Base-by-base conservation (phyloP, 2,797 vertebrate genomes). In the Lepus oiostolus region DNA sequence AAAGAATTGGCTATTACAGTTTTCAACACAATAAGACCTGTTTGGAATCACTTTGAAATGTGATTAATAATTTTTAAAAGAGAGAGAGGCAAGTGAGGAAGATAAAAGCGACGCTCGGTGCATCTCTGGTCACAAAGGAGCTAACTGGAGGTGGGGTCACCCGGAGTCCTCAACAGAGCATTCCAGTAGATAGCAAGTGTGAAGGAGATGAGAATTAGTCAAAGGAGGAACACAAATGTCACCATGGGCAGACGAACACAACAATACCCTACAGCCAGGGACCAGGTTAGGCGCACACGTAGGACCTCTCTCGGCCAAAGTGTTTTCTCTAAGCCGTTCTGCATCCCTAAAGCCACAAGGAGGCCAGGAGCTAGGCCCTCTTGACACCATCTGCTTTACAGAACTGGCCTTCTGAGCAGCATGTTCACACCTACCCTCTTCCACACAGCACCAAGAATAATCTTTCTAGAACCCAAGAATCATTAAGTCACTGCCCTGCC, bases 401-500 rank as follows among this genome's bases (percentile, higher is more conserved):
- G 71, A 91, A 75, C 2, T 42, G 21, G 35, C 22, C 76, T 79
- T 70, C 35, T 72, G 26, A 35, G 58, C 62, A 13, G 60, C 14
- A 52, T 60, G 47, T 63, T 75, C 38, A 14, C 32, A 50, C 19
- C 30, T 83, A 75, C 24, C 76, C 42, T 32, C 62, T 32, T 80
- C 81, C 77, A 65, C n/a, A 60, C 28, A 79, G 62, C 47, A 88
- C 74, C n/a, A 83, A 85, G 30, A 35, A 52, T 28, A 28, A 81
- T 58, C 77, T 74, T 92, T 58, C 79, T 83, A 54, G 62, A 88
- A 76, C n/a, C 54, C 68, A 84, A 83, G 72, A 30, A 75, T 12
- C 11, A 65, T 54, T 52, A 72, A 79, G 22, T 68, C 85, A 60
- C 32, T 71, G 28, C 42, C 60, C 32, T 21, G 16, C 22, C 19